These are phyloP conservation scores for Erpornis zantholeuca DNA, from an alignment of 2,113 vertebrate species.

Conservation along the genomic window DNA sequence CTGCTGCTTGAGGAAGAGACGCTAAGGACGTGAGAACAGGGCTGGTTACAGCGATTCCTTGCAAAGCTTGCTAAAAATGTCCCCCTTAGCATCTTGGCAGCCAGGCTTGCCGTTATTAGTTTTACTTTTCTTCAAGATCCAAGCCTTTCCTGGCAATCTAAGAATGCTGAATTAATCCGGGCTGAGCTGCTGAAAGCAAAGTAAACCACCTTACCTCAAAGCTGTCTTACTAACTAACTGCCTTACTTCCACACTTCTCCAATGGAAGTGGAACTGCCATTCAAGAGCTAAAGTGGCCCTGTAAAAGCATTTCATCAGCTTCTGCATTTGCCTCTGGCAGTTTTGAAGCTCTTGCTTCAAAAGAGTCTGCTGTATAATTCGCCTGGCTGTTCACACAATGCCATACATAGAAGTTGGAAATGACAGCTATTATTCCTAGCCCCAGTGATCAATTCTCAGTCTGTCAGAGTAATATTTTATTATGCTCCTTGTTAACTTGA, in stretches of 20 bases:
- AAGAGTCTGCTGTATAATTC: background rate
- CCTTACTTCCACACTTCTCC: background rate
- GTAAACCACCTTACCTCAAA: conserved; percentile 9
- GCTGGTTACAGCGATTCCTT: background rate
- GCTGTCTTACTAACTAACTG: background rate
- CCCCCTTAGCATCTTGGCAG: background rate
- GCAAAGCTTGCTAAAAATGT: background rate
- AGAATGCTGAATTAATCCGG: background rate
- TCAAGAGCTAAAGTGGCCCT: background rate
- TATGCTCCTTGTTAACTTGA: conserved; percentile 2
- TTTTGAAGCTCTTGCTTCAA: background rate
- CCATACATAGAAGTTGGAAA: background rate
- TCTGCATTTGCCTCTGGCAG: background rate
- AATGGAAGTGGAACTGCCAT: background rate
- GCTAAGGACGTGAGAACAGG: background rate
- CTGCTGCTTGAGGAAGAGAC: background rate
- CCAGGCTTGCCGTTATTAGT: background rate
- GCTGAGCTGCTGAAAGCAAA: conserved; percentile 10
- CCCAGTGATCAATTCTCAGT: background rate
- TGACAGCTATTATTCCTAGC: background rate
- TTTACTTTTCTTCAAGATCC: conserved; percentile 4
- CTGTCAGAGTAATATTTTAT: conserved; percentile 15
- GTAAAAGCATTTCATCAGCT: background rate
- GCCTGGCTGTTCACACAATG: background rate
- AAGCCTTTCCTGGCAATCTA: background rate